These are phyloP conservation scores for Amphipoea oculea DNA, from an alignment of 2,888 invertebrate genomes.

Conservation along the genomic window DNA sequence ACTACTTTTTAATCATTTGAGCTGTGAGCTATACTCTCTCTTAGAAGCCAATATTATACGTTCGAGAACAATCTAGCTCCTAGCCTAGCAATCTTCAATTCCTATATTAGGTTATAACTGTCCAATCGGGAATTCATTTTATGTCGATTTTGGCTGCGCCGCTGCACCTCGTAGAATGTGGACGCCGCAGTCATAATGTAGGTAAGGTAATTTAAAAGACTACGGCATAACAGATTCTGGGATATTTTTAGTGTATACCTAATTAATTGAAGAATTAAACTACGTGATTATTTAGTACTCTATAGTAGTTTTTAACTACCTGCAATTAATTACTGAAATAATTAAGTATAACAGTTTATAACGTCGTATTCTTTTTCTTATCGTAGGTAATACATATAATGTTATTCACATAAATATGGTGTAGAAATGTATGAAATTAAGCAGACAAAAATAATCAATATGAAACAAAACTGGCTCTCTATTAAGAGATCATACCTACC, in stretches of 20 bases:
- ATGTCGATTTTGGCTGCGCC: conserved; percentile 27
- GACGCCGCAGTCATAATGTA: conserved; percentile 48
- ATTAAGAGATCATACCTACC: not conserved
- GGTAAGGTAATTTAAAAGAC: conserved; percentile 11
- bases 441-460: not conserved
- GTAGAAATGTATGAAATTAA: not conserved
- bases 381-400: no score
- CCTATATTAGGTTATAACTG: conserved; percentile 27
- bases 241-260: not conserved
- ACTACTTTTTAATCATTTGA: not conserved
- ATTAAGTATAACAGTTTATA: not conserved
- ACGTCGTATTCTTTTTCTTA: not conserved
- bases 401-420: not conserved
- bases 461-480: not conserved
- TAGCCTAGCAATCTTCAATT: conserved; percentile 40
- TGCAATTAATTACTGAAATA: not conserved
- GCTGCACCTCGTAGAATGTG: conserved; percentile 32
- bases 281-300: not conserved
- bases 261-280: not conserved
- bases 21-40: not conserved
- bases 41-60: not conserved
- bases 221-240: conserved; percentile 25
- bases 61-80: not conserved
- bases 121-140: conserved; percentile 60
- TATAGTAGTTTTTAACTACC: not conserved